These are phyloP conservation scores for Mirounga angustirostris DNA, from an alignment of 2,113 vertebrate genomes.

Conservation along the genomic window DNA sequence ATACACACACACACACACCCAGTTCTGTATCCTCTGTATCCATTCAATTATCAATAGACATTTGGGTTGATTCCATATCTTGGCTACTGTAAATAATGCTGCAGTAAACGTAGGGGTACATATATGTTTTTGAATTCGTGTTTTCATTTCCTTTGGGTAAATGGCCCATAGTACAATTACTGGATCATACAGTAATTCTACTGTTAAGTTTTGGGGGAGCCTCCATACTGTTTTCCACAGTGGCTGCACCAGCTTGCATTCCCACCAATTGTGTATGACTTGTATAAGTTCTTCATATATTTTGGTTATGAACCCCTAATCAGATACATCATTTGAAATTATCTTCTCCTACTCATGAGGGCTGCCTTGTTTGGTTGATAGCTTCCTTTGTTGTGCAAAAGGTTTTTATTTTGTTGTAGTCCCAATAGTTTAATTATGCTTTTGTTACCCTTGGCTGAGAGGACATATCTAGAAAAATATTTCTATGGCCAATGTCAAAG, in stretches of 20 bases:
- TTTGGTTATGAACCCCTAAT: background rate
- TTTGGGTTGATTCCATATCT: background rate
- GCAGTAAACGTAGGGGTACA: background rate
- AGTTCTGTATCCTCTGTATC: background rate
- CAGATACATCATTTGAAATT: background rate
- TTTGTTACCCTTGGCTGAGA: background rate
- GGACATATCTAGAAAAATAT: background rate
- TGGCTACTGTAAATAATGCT: background rate
- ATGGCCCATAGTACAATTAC: background rate
- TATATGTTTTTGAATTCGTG: background rate
- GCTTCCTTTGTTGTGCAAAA: background rate
- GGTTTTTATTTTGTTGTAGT: background rate
- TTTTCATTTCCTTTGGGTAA: background rate
- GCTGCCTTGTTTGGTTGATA: background rate
- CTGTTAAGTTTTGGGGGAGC: background rate
- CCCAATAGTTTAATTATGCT: background rate
- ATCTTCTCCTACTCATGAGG: background rate
- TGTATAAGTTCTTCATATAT: background rate
- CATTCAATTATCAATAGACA: background rate
- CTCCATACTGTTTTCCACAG: background rate
- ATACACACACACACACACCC: background rate
- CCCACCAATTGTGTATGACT: background rate
- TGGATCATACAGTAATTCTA: background rate
- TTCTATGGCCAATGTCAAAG: background rate
- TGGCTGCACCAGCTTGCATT: background rate